Percentiles rank a stretch among this genome's conserved stretches.
Evolutionary conservation across 2,797 vertebrate genomes (phyloP).

Genomic region (Tympanoctomys barrerae): DNA sequence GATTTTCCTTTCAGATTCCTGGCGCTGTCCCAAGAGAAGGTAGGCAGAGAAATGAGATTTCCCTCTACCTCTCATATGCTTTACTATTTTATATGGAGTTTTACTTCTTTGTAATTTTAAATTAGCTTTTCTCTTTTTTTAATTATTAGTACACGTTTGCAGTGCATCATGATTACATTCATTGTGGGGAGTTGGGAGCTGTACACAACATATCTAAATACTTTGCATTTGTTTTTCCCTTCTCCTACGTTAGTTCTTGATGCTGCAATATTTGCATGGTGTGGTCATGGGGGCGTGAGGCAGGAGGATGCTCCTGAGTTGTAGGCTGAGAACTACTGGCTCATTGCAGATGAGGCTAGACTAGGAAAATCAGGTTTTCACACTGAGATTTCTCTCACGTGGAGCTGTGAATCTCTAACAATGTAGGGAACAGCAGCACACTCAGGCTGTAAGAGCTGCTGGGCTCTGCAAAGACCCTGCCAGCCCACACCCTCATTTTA

Average conservation of each 20-base stretch:
- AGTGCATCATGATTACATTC: not conserved
- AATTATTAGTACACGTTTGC: not conserved
- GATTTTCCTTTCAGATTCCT: slow-evolving; percentile 26
- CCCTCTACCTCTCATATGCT: not conserved
- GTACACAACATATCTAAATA: not conserved
- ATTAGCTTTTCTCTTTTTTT: not conserved
- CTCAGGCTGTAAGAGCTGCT: not conserved
- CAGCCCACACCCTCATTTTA: not conserved
- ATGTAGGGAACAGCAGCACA: not conserved
- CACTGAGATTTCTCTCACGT: not conserved
- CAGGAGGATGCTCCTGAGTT: not conserved
- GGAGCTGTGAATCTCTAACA: not conserved
- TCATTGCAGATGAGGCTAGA: not conserved
- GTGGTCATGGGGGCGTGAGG: not conserved
- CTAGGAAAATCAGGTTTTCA: slow-evolving; percentile 18
- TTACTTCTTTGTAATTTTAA: slow-evolving; percentile 37
- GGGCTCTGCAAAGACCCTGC: not conserved
- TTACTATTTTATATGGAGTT: not conserved
- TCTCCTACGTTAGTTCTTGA: not conserved
- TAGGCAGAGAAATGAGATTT: not conserved
- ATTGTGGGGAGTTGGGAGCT: not conserved
- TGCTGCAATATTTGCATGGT: not conserved
- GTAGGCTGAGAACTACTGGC: not conserved
- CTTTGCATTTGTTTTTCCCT: not conserved
- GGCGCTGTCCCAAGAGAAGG: slow-evolving; percentile 3